These are phyloP conservation scores for Troides helena DNA, from an alignment of 2,888 invertebrate genomes.

Conservation along the genomic window DNA sequence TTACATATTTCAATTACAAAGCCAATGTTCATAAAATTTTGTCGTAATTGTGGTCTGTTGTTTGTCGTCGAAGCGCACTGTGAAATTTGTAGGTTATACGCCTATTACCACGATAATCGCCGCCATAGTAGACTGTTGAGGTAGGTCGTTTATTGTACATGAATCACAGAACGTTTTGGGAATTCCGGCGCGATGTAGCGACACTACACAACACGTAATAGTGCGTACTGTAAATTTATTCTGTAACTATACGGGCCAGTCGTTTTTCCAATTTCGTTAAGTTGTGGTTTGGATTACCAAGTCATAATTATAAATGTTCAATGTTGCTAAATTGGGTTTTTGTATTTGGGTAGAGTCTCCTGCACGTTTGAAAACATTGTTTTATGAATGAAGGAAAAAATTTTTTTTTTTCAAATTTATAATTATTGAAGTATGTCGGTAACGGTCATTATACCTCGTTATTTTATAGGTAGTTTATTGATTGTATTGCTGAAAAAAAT, in stretches of 20 bases:
- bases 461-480: too few relatives aligned
- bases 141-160: conserved; percentile 26
- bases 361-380: too few relatives aligned
- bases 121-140: conserved; percentile 20
- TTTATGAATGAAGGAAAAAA: too few relatives aligned
- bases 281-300: too few relatives aligned
- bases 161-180: conserved; percentile 25
- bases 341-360: too few relatives aligned
- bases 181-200: conserved; percentile 6
- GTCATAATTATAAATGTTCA: background rate
- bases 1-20: too few relatives aligned
- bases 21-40: background rate
- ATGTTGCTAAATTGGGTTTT: too few relatives aligned
- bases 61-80: background rate
- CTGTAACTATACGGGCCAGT: background rate
- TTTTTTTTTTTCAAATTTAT: too few relatives aligned
- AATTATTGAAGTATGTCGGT: too few relatives aligned
- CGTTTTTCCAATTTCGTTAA: too few relatives aligned
- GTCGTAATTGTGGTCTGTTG: background rate
- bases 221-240: background rate
- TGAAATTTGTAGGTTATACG: background rate
- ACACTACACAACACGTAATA: background rate
- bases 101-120: conserved; percentile 16
- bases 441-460: too few relatives aligned
- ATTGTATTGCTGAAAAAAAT: too few relatives aligned